These are phyloP conservation scores for Rhinolophus sinicus DNA, from an alignment of 2,113 vertebrate genomes.

Conservation along the genomic window DNA sequence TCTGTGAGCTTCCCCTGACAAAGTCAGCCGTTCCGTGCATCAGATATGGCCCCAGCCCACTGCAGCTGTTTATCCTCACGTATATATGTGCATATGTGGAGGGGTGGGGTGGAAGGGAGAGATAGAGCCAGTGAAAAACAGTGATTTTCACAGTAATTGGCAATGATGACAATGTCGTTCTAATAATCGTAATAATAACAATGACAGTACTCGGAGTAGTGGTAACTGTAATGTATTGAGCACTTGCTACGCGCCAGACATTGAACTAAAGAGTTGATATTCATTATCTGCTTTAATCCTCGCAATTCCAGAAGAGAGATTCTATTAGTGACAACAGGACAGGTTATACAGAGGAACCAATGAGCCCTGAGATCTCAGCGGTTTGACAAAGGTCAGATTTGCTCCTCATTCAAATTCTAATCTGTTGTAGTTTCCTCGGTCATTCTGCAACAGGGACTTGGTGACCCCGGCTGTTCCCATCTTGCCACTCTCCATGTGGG, in stretches of 20 bases:
- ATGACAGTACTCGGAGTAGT: neutral
- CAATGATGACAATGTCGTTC: neutral
- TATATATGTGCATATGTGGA: too few relatives aligned
- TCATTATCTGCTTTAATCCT: neutral
- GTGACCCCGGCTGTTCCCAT: too few relatives aligned
- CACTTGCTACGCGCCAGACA: neutral
- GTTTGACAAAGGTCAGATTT: neutral
- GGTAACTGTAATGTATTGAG: neutral
- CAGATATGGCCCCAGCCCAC: neutral
- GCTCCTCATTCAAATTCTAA: neutral
- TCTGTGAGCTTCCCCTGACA: neutral
- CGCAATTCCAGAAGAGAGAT: neutral
- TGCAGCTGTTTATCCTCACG: neutral
- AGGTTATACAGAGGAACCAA: neutral
- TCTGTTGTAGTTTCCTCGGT: neutral
- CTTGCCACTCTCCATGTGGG: neutral
- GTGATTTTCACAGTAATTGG: neutral
- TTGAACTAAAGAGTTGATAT: neutral
- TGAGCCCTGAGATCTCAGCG: neutral
- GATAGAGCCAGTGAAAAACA: neutral
- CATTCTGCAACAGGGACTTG: neutral
- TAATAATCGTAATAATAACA: neutral
- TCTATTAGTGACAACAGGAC: neutral
- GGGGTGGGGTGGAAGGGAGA: neutral
- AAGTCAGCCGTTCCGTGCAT: neutral